Evolutionary conservation across 2,113 vertebrate species (phyloP), one percentile per base, ranked within the genome.

Genomic region (Indicator indicator): DNA sequence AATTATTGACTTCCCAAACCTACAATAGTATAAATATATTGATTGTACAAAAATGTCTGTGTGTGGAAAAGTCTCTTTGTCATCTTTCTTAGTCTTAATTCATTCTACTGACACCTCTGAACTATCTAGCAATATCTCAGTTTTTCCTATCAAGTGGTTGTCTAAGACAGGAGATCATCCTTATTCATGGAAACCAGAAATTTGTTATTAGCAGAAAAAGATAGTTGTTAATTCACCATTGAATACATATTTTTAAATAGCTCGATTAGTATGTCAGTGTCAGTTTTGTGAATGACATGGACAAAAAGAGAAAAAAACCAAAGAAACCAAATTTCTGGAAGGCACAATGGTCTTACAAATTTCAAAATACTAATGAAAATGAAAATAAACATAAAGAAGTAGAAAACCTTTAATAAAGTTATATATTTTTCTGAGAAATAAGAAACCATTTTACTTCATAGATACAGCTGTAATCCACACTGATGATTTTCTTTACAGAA

Each of bases 401-500:
- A 80, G 30, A 62, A 92, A 90, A 56, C 1, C 3, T 74, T 88
- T 74, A 9, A 11, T 54, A 62, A 15, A 78, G 8, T 80, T 68
- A 63, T 69, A 20, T 26, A 7, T 30, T 95, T 95, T 72, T 83
- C 16, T 87, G 54, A 76, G 17, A 88, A 68, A 36, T 63, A 71
- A 79, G 8, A 19, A 78, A 70, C 60, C 16, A 17, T 20, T 70
- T 52, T 12, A 44, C 26, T 80, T 81, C 33, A 71, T 42, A 75
- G 19, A n/a, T 48, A 12, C 1, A 68, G 12, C 23, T 54, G 76
- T 40, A 78, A 93, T 33, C 8, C 8, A 38, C 26, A 9, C 18
- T 24, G n/a, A 63, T 69, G 44, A 3, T 88, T 75, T 94, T 89
- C 16, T 52, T 86, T 74, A 38, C 4, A 30, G 27, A 5, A 60